Evolutionary conservation across 1,140 invertebrate genomes (phyloP), one percentile per base, ranked within the genome.

Genomic region (Pseudomyrmex concolor): DNA sequence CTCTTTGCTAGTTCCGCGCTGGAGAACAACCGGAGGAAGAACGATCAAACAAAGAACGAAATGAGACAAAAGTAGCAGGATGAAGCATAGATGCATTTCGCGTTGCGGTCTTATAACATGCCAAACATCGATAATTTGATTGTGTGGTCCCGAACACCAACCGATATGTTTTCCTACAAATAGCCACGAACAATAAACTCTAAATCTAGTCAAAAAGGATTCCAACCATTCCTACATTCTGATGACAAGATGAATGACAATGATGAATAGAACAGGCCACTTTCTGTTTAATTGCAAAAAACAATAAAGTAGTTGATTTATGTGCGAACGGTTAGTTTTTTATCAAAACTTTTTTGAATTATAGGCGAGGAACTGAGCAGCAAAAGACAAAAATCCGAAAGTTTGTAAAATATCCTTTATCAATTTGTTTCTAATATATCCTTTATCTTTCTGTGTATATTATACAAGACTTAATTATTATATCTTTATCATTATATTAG

Each of bases 41-140:
- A 59, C 71, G 85, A 81, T 63, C 62, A 45, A 55, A 50, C 34
- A 0, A 34, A 54, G 70, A 78, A 63, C 60, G 25, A 70, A 64
- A 54, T 34, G 50, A 51, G 80, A 59, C 43, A 45, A 71, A 19
- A 63, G 22, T 51, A 60, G 59, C 19, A 81, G 70, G 45, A 59
- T 22, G 51, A 12, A 54, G 17, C 85, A 85, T 84, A 90, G 13
- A 48, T 66, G 54, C 76, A 22, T 25, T 84, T 62, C 85, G 83
- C 85, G 87, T 85, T 66, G 81, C 84, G 63, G 88, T 90, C 90
- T 91, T 93, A 91, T 92, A 94, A 94, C 93, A 94, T 93, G 93
- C 93, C 93, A 94, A 94, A 94, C 92, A 92, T 88, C 93, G 93
- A 94, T 94, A 94, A 94, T 93, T 94, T 93, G 93, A 92, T 92